These are phyloP conservation scores for Ceyx melanurus DNA, from an alignment of 2,113 vertebrate genomes.

Conservation along the genomic window DNA sequence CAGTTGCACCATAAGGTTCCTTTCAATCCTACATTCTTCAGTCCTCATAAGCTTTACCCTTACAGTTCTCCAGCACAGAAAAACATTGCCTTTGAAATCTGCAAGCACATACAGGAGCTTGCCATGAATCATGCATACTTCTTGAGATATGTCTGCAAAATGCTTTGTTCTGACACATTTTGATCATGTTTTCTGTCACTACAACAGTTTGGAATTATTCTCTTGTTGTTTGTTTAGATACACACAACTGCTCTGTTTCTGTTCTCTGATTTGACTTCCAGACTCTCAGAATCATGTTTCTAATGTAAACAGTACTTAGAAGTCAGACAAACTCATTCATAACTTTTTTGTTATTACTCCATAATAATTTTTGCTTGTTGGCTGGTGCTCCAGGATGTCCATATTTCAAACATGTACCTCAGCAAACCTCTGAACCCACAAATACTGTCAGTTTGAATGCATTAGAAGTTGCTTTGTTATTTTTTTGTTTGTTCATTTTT, in stretches of 20 bases:
- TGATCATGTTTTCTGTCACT: not conserved
- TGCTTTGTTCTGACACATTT: constrained; percentile 22
- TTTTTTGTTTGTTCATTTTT: not conserved
- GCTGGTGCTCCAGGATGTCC: not conserved
- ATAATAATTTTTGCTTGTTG: not conserved
- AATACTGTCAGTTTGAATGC: not conserved
- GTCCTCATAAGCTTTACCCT: not conserved
- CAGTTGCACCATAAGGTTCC: not conserved
- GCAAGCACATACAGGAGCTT: not conserved
- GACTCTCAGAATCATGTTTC: not conserved
- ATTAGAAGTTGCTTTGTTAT: not conserved
- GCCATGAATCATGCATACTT: not conserved
- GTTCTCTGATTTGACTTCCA: not conserved
- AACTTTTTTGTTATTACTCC: not conserved
- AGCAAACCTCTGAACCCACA: not conserved
- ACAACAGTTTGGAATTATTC: not conserved
- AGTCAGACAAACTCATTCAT: not conserved
- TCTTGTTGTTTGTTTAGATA: not conserved
- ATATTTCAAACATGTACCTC: not conserved
- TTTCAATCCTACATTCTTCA: constrained; percentile 7
- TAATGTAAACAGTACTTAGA: not conserved
- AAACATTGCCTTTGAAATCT: not conserved
- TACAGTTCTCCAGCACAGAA: not conserved
- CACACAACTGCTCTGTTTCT: not conserved
- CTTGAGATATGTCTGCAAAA: not conserved